A percentile compares a stretch with the other conserved stretches of the same genome.
phyloP scores from a whole-genome alignment of 2,888 invertebrate genomes.

The Caradrina clavipalpis region DNA sequence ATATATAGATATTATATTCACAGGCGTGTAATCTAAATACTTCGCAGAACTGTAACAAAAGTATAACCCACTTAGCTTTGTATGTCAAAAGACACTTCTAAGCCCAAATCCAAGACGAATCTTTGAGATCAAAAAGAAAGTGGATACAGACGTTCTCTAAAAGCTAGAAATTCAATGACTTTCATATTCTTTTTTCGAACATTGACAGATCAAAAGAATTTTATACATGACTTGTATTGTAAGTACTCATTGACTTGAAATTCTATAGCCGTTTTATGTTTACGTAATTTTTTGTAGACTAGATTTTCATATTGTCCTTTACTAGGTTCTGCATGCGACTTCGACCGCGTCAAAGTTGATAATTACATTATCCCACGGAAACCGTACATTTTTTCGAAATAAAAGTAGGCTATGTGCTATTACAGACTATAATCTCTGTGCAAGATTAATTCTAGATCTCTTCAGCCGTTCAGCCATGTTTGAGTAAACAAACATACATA shows the following conservation, averaged over 20 bases:
- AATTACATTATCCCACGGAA: too few relatives aligned
- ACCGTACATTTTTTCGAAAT: too few relatives aligned
- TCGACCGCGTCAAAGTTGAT: too few relatives aligned
- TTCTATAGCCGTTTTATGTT: not conserved
- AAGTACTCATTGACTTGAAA: slow-evolving; percentile 4
- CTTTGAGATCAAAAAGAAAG: slow-evolving; percentile 43
- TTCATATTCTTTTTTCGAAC: slow-evolving; percentile 24
- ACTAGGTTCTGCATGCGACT: too few relatives aligned
- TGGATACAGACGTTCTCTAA: slow-evolving; percentile 10
- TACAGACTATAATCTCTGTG: too few relatives aligned
- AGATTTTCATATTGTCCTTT: too few relatives aligned
- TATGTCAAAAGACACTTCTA: slow-evolving; percentile 10
- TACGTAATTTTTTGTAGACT: not conserved
- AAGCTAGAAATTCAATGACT: slow-evolving; percentile 24
- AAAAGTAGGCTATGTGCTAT: too few relatives aligned
- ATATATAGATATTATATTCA: too few relatives aligned
- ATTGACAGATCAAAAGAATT: slow-evolving; percentile 39
- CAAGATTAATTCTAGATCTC: too few relatives aligned
- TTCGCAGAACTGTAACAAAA: not conserved
- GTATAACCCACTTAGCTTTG: slow-evolving; percentile 27
- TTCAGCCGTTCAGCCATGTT: too few relatives aligned
- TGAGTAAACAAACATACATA: too few relatives aligned
- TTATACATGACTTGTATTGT: slow-evolving; percentile 19
- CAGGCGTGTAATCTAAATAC: not conserved
- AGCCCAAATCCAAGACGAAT: slow-evolving; percentile 19